phyloP scores from a whole-genome alignment of 2,888 invertebrate species.

The Andrena haemorrhoa region DNA sequence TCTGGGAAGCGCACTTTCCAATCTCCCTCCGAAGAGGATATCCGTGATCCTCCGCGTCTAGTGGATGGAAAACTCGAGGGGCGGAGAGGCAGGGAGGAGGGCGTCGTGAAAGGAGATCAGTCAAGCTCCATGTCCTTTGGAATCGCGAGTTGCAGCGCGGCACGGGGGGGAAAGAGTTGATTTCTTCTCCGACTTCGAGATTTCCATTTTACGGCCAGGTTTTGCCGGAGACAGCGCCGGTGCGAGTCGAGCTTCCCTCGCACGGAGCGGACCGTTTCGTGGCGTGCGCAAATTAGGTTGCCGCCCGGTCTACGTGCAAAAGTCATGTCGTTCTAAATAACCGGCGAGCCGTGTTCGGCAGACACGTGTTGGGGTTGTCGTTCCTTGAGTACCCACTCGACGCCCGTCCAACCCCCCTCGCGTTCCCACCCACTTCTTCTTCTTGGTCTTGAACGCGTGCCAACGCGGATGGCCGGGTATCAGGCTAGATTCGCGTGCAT shows the following conservation, averaged over 20 bases:
- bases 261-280: constrained; percentile 1
- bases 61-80: not conserved
- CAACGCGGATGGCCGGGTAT: constrained; percentile 27
- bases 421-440: constrained; percentile 15
- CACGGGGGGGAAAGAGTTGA: not conserved
- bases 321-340: constrained; percentile 66
- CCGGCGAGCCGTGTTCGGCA: constrained; percentile 66
- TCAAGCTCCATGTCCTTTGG: not conserved
- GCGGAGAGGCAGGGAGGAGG: not conserved
- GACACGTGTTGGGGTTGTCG: constrained; percentile 74
- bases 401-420: constrained; percentile 21
- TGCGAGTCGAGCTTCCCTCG: not conserved
- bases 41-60: constrained; percentile 4
- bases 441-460: constrained; percentile 56
- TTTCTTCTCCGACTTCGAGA: not conserved
- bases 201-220: not conserved
- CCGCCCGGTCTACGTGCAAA: constrained; percentile 57
- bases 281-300: constrained; percentile 68
- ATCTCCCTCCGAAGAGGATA: not conserved
- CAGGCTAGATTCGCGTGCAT: constrained; percentile 60
- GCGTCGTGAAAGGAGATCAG: constrained; percentile 2
- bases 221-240: not conserved
- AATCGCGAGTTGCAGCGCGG: not conserved
- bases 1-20: not conserved
- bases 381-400: constrained; percentile 63